Base-by-base conservation (phyloP, 1,140 invertebrate genomes). In the Yoshiicerus persimilis region DNA sequence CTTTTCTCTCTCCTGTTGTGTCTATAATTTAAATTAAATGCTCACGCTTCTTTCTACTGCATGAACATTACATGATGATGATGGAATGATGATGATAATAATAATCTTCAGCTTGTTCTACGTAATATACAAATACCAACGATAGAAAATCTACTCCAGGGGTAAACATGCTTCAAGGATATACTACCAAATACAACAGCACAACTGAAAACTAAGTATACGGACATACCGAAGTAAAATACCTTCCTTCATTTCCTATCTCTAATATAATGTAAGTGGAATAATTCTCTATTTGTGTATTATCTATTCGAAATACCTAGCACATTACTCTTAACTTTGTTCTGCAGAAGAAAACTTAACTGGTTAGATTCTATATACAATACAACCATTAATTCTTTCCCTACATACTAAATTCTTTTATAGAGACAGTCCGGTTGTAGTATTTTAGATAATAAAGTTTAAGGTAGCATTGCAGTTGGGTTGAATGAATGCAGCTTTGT, bases 11-110 rank as follows among this genome's bases (percentile, higher is more conserved):
- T 80, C 20, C 75, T 80, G 75, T 80, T 80, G 75, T 80, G 75
- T 80, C 75, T 80, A 80, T 80, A 80, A 80, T 80, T 80, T 80
- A 80, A 80, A 80, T 80, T 80, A 80, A 80, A 80, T 80, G 75
- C 75, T 80, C 75, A 80, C 75, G 75, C 75, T 80, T 80, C 75
- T 80, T 38, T 80, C 75, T 80, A 80, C 75, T 80, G 0, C 75
- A 80, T 80, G 75, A 80, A 80, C 75, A 80, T 80, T 80, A 80
- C 75, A 80, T 36, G 75, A 80, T 36, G 64, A 70, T 70, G 75
- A 80, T 80, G 75, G 32, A 38, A 80, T 80, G 75, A 80, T 80
- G 75, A 80, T 80, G 34, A 80, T 80, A 80, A 80, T 36, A 80
- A 80, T 80, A 80, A 80, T 80, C 70, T 77, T 77, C 25, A 70